Conservation (phyloP, 2,888 invertebrate genomes). For the Pollenia griseotomentosa region DNA sequence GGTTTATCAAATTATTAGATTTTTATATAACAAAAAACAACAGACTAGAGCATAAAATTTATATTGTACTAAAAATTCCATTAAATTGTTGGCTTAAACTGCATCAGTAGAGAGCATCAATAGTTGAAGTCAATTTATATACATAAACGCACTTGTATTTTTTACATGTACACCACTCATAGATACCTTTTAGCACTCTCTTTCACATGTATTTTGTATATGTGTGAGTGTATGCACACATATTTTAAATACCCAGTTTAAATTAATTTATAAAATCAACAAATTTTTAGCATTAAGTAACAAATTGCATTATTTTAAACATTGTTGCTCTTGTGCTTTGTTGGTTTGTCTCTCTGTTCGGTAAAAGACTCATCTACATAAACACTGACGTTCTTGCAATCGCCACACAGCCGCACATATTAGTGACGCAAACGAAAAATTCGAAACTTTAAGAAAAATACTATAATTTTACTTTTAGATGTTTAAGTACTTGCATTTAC, state of each 20-base stretch:
- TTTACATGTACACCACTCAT: neutral
- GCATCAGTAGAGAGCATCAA: conserved; percentile 11
- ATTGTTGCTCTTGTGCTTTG: conserved; percentile 1
- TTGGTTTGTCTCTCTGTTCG: neutral
- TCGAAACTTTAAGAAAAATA: no score
- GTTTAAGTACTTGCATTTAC: no score
- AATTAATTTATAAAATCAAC: conserved; percentile 68
- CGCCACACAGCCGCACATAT: no score
- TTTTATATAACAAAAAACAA: conserved; percentile 59
- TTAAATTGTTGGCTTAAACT: conserved; percentile 54
- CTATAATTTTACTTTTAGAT: neutral
- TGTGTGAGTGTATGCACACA: neutral
- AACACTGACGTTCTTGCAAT: neutral
- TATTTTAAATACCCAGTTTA: conserved; percentile 42
- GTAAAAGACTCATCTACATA: conserved; percentile 19
- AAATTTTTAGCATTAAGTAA: conserved; percentile 54
- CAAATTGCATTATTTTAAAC: conserved; percentile 56
- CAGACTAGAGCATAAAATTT: conserved; percentile 3
- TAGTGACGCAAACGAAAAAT: conserved; percentile 4
- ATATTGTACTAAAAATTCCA: conserved; percentile 45
- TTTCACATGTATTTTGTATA: neutral
- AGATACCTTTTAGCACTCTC: neutral
- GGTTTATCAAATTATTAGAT: conserved; percentile 62
- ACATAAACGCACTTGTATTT: neutral
- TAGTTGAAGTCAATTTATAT: neutral